Base-by-base conservation (phyloP, 1,140 invertebrate species). In the Goniozus legneri region DNA sequence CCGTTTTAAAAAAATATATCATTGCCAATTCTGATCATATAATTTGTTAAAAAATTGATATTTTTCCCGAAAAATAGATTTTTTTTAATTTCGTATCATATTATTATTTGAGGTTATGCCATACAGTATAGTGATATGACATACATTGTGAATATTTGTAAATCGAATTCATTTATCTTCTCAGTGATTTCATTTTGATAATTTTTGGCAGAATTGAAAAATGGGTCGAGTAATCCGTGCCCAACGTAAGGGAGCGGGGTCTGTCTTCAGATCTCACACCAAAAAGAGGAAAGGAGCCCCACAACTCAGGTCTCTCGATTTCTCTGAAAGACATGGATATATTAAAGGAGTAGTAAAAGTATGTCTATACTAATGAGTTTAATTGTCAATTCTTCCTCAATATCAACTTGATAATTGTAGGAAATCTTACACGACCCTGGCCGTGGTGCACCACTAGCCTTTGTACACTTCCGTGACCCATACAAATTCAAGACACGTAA, bases 141-240 rank as follows among this genome's bases (percentile, higher is more conserved):
- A n/a, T n/a, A n/a, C n/a, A n/a, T n/a, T n/a, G n/a, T n/a, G n/a
- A n/a, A n/a, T n/a, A n/a, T n/a, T n/a, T n/a, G n/a, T n/a, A n/a
- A n/a, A n/a, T n/a, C n/a, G n/a, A n/a, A n/a, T n/a, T n/a, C n/a
- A n/a, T n/a, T n/a, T n/a, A n/a, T n/a, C n/a, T n/a, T n/a, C n/a
- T n/a, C n/a, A n/a, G n/a, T n/a, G n/a, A n/a, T n/a, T n/a, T n/a
- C n/a, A n/a, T n/a, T n/a, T n/a, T n/a, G n/a, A n/a, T n/a, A n/a
- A n/a, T n/a, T n/a, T n/a, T n/a, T n/a, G n/a, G n/a, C n/a, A n/a
- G n/a, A n/a, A n/a, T 60, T 70, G 44, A 80, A 62, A 56, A 44
- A 99, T 99, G 97, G 97, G 97, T 84, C 91, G 97, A 76, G 96
- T 99, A 62, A 98, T 99, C 83, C 89, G 96, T 80, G 89, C 92